These are phyloP conservation scores for Eudemis profundana DNA, from an alignment of 2,888 invertebrate genomes.

Conservation along the genomic window DNA sequence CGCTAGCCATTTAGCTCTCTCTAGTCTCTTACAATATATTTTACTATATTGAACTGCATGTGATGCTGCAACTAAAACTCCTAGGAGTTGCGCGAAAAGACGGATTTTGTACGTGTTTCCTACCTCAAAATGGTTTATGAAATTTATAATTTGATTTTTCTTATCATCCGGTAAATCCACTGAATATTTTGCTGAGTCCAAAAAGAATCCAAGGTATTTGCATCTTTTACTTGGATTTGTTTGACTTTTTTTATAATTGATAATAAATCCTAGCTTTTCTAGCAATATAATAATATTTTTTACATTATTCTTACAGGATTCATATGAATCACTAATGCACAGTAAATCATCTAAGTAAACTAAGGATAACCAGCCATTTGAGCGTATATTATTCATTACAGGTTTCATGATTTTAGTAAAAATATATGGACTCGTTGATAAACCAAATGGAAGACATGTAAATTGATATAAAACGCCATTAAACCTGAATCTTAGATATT, in stretches of 20 bases:
- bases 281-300: neutral
- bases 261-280: too few species aligned
- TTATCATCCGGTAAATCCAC: too few species aligned
- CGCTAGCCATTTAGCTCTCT: too few species aligned
- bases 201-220: neutral
- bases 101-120: neutral
- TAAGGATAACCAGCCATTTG: too few species aligned
- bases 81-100: slow-evolving; percentile 1
- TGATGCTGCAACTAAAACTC: too few species aligned
- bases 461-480: slow-evolving; percentile 1
- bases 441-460: slow-evolving; percentile 1
- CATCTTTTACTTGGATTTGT: slow-evolving; percentile 1
- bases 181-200: slow-evolving; percentile 1
- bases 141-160: too few species aligned
- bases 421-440: neutral
- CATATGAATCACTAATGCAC: neutral
- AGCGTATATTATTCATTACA: slow-evolving; percentile 2
- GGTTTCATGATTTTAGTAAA: slow-evolving; percentile 4
- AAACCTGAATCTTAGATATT: slow-evolving; percentile 1
- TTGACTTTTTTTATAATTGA: too few species aligned
- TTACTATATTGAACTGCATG: too few species aligned
- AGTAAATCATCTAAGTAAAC: too few species aligned
- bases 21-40: too few species aligned
- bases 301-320: slow-evolving; percentile 1
- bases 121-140: too few species aligned